phyloP scores from a whole-genome alignment of 2,888 invertebrate genomes.

The Morpho helenor region DNA sequence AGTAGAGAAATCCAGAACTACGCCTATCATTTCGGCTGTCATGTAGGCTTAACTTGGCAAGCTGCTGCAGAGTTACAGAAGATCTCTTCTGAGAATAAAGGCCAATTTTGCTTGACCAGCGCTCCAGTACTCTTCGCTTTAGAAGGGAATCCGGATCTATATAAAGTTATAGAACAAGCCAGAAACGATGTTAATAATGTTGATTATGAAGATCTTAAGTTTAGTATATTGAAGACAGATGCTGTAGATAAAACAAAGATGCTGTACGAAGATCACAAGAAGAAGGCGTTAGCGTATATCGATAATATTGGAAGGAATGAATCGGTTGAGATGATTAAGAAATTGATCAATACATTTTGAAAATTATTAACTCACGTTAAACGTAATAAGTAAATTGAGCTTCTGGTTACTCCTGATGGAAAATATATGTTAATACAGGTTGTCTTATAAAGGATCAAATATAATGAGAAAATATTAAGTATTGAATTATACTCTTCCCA shows the following conservation, averaged over 20 bases:
- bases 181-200: slow-evolving; percentile 82
- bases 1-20: slow-evolving; percentile 82
- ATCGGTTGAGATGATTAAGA: slow-evolving; percentile 68
- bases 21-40: slow-evolving; percentile 89
- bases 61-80: slow-evolving; percentile 72
- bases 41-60: slow-evolving; percentile 91
- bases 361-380: not conserved
- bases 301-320: slow-evolving; percentile 63
- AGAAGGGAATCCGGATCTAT: slow-evolving; percentile 86
- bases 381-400: too few relatives aligned
- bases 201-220: slow-evolving; percentile 81
- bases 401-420: too few relatives aligned
- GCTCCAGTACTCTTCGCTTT: slow-evolving; percentile 92
- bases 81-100: slow-evolving; percentile 79
- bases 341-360: slow-evolving; percentile 34
- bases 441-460: too few relatives aligned
- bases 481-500: too few relatives aligned
- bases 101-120: slow-evolving; percentile 86
- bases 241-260: slow-evolving; percentile 63
- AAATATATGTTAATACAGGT: not conserved
- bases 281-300: slow-evolving; percentile 58
- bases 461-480: too few relatives aligned
- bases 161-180: slow-evolving; percentile 81
- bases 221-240: slow-evolving; percentile 67
- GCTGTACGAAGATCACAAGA: slow-evolving; percentile 63